Evolutionary conservation across 2,797 vertebrate species (phyloP).

Genomic region (Orientallactaga sibirica): DNA sequence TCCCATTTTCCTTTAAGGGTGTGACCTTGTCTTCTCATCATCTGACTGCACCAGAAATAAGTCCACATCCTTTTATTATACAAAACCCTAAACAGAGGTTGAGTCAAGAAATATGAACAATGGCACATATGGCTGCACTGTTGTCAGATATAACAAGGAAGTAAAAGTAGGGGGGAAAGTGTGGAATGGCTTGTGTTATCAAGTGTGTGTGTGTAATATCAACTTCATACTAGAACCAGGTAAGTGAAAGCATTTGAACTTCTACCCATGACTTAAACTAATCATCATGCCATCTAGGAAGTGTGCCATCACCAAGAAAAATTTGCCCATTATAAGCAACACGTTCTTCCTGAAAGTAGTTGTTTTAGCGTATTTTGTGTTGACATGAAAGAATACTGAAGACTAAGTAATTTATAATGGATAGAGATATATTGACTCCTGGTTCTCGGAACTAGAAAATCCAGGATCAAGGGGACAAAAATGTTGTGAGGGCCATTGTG

Average conservation of each 20-base stretch:
- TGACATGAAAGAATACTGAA: neutral
- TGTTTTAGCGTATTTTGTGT: neutral
- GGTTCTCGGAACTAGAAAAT: neutral
- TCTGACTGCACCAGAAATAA: neutral
- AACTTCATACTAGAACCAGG: neutral
- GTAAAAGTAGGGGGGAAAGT: fast-evolving
- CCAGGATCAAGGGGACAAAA: fast-evolving
- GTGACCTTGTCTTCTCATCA: neutral
- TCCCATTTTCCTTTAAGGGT: neutral
- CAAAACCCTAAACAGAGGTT: neutral
- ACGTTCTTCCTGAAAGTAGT: neutral
- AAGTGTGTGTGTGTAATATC: neutral
- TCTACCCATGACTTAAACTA: neutral
- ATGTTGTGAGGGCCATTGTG: too few relatives aligned
- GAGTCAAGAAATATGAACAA: conserved; percentile 12
- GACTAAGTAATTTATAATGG: neutral
- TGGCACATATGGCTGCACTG: too few relatives aligned
- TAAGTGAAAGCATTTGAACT: neutral
- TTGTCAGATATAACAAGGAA: neutral
- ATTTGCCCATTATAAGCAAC: neutral
- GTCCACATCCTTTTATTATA: fast-evolving
- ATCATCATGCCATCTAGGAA: neutral
- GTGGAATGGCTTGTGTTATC: neutral
- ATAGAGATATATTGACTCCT: neutral
- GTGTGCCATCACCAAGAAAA: neutral